Evolutionary conservation across 2,888 invertebrate species (phyloP).

Genomic region (Trissonchulus latispiculum): DNA sequence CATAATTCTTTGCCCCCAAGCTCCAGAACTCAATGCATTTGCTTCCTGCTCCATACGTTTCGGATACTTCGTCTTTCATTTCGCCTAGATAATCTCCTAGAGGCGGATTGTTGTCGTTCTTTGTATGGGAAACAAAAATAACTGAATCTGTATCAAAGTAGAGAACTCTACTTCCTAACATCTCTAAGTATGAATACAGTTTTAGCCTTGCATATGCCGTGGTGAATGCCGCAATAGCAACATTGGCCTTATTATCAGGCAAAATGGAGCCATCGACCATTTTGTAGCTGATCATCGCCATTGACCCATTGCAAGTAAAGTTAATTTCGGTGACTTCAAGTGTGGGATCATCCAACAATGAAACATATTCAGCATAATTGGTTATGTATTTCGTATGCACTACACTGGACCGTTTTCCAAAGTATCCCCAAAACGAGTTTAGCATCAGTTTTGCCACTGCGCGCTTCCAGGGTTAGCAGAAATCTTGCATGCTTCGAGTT

Average conservation of each 20-base stretch:
- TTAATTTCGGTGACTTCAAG: neutral
- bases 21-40: no score
- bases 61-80: no score
- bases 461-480: conserved; percentile 1
- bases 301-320: neutral
- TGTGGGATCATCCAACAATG: neutral
- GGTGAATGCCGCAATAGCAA: conserved; percentile 43
- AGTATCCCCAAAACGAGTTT: neutral
- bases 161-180: no score
- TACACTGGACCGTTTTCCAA: neutral
- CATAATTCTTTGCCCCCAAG: no score
- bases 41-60: no score
- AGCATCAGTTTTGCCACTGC: neutral
- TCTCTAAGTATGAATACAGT: no score
- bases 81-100: no score
- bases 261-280: neutral
- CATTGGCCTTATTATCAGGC: conserved; percentile 28
- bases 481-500: neutral
- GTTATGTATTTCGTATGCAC: neutral
- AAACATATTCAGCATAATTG: neutral
- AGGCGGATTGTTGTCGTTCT: no score
- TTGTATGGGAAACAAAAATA: no score
- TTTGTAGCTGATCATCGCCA: conserved; percentile 5
- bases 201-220: conserved; percentile 40
- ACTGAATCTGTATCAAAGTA: no score